These are phyloP conservation scores for Alentia gelatinosa DNA, from an alignment of 2,888 invertebrate species.

Conservation along the genomic window DNA sequence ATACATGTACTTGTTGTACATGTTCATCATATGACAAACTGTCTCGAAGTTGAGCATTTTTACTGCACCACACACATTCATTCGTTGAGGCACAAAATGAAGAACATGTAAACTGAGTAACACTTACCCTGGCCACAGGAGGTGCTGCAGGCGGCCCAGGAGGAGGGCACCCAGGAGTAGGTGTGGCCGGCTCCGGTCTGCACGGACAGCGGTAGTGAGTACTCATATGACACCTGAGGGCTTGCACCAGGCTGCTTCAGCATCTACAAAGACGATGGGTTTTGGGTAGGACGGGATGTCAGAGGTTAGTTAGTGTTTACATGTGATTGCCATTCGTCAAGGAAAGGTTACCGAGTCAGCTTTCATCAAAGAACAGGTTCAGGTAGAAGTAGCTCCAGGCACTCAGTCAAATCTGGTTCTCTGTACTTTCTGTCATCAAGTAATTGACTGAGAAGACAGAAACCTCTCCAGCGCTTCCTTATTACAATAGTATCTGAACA, in stretches of 20 bases:
- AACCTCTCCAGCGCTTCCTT: no score
- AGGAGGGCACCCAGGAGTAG: constrained; percentile 38
- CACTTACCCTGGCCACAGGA: constrained; percentile 50
- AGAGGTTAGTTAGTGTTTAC: background rate
- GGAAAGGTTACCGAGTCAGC: background rate
- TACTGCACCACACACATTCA: no score
- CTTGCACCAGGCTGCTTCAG: constrained; percentile 39
- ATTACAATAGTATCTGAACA: no score
- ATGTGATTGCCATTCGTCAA: background rate
- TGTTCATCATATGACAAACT: no score
- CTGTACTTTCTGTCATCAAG: no score
- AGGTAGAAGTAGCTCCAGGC: no score
- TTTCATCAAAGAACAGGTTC: background rate
- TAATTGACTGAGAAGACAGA: no score
- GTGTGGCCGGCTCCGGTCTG: background rate
- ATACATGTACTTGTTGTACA: no score
- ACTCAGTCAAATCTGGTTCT: no score
- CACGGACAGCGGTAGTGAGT: constrained; percentile 44
- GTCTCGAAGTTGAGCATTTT: no score
- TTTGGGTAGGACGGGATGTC: background rate
- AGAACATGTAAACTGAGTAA: no score
- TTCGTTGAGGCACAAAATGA: no score
- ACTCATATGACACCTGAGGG: constrained; percentile 49
- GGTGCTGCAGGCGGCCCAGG: constrained; percentile 38
- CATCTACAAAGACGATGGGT: constrained; percentile 21